phyloP scores from a whole-genome alignment of 2,797 vertebrate species.

The Catamblyrhynchus diadema region DNA sequence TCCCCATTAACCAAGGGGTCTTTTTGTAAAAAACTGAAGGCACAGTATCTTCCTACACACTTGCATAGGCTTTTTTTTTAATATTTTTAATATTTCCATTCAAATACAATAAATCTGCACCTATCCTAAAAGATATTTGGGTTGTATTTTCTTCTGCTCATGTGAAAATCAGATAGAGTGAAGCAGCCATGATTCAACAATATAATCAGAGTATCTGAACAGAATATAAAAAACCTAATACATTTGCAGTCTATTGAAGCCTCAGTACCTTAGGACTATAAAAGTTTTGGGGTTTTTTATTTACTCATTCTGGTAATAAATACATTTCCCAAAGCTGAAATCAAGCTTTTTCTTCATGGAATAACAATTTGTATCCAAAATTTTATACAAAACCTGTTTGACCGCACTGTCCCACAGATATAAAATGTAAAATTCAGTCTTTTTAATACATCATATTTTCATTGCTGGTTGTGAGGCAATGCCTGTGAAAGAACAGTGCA shows the following conservation, averaged over 20 bases:
- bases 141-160: slow-evolving; percentile 25
- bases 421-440: background rate
- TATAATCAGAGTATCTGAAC: slow-evolving; percentile 43
- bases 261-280: background rate
- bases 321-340: slow-evolving; percentile 14
- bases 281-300: background rate
- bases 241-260: background rate
- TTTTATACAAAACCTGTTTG: background rate
- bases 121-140: slow-evolving; percentile 40
- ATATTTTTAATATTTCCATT: background rate
- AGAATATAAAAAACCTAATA: background rate
- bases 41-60: background rate
- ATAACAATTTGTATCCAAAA: background rate
- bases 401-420: background rate
- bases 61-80: background rate
- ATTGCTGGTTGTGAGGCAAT: background rate
- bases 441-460: background rate
- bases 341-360: slow-evolving; percentile 2
- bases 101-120: slow-evolving; percentile 17
- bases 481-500: background rate
- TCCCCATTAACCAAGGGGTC: background rate
- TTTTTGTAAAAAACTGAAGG: background rate
- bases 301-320: slow-evolving; percentile 15
- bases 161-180: slow-evolving; percentile 55
- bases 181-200: slow-evolving; percentile 46